A percentile compares a stretch with the other conserved stretches of the same genome.
These are phyloP conservation scores for Piscicola geometra DNA, from an alignment of 2,888 invertebrate genomes.

Conservation along the genomic window DNA sequence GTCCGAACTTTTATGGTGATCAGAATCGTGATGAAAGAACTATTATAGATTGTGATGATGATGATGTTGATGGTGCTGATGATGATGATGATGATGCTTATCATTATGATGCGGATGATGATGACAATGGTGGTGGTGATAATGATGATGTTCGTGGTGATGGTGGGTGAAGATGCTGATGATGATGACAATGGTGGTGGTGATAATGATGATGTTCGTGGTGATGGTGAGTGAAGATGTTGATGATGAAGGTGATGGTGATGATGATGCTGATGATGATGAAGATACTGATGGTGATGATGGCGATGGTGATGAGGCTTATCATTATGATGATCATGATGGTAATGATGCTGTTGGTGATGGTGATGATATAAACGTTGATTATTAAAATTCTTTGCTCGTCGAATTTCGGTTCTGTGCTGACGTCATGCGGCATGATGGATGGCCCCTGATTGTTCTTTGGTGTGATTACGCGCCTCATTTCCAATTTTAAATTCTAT, in stretches of 20 bases:
- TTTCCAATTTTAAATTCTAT: constrained; percentile 13
- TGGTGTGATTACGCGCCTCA: constrained; percentile 13
- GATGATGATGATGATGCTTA: constrained; percentile 17
- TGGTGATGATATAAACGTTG: no score
- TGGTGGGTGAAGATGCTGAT: constrained; percentile 18
- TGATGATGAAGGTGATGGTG: constrained; percentile 20
- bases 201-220: constrained; percentile 12
- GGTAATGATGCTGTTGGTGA: no score
- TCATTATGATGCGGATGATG: not conserved
- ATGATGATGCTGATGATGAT: constrained; percentile 25
- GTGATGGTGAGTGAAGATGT: constrained; percentile 18
- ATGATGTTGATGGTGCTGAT: constrained; percentile 15
- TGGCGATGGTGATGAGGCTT: not conserved
- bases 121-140: constrained; percentile 11
- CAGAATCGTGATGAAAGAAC: not conserved
- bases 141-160: constrained; percentile 11
- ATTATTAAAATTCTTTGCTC: constrained; percentile 13
- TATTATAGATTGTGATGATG: not conserved
- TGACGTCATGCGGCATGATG: constrained; percentile 5
- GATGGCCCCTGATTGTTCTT: constrained; percentile 12
- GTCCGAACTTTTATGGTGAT: not conserved
- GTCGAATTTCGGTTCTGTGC: constrained; percentile 7
- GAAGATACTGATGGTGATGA: constrained; percentile 19
- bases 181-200: constrained; percentile 15
- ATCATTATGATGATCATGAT: constrained; percentile 3